Evolutionary conservation across 2,888 invertebrate genomes (phyloP), one percentile per base, ranked within the genome.

Genomic region (Drosophila demipolita): DNA sequence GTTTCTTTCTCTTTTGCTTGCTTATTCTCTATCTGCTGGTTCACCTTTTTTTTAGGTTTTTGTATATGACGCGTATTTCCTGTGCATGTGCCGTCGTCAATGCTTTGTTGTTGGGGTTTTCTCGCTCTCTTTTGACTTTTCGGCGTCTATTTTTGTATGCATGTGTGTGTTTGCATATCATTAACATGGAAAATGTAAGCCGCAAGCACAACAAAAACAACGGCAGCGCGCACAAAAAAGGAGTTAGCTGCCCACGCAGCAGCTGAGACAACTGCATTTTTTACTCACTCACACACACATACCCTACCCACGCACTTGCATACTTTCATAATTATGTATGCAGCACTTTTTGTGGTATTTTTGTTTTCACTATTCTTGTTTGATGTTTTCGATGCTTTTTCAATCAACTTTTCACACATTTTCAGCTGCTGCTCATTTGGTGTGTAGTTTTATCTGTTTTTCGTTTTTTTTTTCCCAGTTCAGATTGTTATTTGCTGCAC

Each of bases 161-260:
- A 9, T 59, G 59, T 73, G 38, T 76, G 58, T 49, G 87, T 85
- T 85, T 85, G 85, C 87, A 85, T 85, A 85, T 79, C 80, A 85
- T 87, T 85, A 87, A 84, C 85, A 80, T 76, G 76, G 66, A 84
- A 80, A 87, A 78, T 59, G 66, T 73, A 82, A 86, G 78, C 82
- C 72, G 66, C 61, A 62, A 74, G 49, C 17, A n/a, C 38, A 52
- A 38, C 15, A 57, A 36, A 20, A 55, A 38, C 3, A 38, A 45
- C 3, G 20, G n/a, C 50, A 53, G 15, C 20, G 11, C n/a, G 29
- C 26, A 66, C 32, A 52, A 48, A 62, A 77, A 83, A 84, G 82
- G 80, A 82, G 84, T 82, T 84, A 71, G 62, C 64, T 59, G 76
- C 87, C 84, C 84, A 82, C 84, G 75, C 82, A 57, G 59, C 67